Evolutionary conservation across 37 sponge, comb jelly and placozoan species (phyloP), one percentile per base, ranked within the genome.

Genomic region (Crambe crambe): DNA sequence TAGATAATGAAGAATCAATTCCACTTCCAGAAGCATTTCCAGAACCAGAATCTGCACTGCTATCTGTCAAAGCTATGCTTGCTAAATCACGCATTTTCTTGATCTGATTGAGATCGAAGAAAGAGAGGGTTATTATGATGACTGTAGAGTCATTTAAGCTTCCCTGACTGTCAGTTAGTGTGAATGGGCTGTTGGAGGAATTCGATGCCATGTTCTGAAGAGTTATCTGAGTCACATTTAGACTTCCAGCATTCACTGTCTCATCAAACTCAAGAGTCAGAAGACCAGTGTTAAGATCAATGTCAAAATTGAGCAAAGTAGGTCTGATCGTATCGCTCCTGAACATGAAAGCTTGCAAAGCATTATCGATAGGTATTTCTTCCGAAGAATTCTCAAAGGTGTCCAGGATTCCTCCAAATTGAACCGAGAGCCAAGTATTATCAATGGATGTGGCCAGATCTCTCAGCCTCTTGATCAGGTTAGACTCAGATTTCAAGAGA

Each of bases 41-140:
- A 54, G 25, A 56, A 0, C 70, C 80, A 69, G 70, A 70, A 66
- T 37, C 51, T 9, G 40, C 43, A 2, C 69, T 70, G 61, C 43
- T 37, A 5, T 42, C 31, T 56, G 37, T 2, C 5, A 35, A 20
- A 5, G 42, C 23, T 54, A 62, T 54, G 58, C 77, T 84, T 17
- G 94, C 90, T 40, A 94, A 37, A 62, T 75, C 74, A 29, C 87
- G 83, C n/a, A 86, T 62, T 54, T 84, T 78, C 86, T 96, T 96
- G 37, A 96, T 89, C 30, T 80, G 63, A 58, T 96, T 96, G 26
- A 96, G 83, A 40, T 96, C 96, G 59, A 56, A 76, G 80, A 89
- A 84, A 22, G 85, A 85, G 22, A 96, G 79, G 12, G 62, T 32
- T 35, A 92, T 37, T 15, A 37, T 35, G 18, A 96, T 81, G 0